phyloP scores from a whole-genome alignment of 1,140 invertebrate species.

The Pemphigus obesinymphae region DNA sequence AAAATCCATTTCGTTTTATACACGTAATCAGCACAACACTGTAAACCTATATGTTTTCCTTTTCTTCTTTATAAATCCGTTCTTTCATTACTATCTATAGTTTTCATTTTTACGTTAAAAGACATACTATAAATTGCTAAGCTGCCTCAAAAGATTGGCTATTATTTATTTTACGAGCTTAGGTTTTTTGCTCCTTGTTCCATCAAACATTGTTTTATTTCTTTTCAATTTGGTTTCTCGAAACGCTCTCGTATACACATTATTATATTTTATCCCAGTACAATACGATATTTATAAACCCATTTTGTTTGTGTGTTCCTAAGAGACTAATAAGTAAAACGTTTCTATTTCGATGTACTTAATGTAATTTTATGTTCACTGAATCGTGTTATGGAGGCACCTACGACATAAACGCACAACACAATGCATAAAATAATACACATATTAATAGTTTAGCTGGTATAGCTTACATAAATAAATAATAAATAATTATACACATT shows the following conservation, averaged over 20 bases:
- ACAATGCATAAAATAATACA: too few species aligned
- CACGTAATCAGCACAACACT: not conserved
- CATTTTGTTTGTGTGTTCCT: not conserved
- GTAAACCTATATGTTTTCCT: not conserved
- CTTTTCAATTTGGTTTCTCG: not conserved
- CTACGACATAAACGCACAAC: too few species aligned
- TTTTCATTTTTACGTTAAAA: not conserved
- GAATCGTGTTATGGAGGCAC: not conserved
- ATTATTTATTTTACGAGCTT: not conserved
- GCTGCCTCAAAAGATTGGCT: not conserved
- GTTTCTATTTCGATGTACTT: not conserved
- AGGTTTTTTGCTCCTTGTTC: not conserved
- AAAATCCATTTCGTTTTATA: not conserved
- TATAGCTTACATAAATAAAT: too few species aligned
- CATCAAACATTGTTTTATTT: not conserved
- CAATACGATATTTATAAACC: not conserved
- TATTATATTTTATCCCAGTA: not conserved
- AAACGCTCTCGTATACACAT: not conserved
- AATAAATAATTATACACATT: too few species aligned
- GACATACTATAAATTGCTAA: not conserved
- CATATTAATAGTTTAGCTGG: too few species aligned
- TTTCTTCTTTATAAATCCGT: not conserved
- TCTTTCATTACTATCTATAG: not conserved
- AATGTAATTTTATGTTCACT: not conserved
- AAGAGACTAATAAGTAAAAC: not conserved